Evolutionary conservation across 2,888 invertebrate species (phyloP), one percentile per base, ranked within the genome.

Genomic region (Biston stratarius): DNA sequence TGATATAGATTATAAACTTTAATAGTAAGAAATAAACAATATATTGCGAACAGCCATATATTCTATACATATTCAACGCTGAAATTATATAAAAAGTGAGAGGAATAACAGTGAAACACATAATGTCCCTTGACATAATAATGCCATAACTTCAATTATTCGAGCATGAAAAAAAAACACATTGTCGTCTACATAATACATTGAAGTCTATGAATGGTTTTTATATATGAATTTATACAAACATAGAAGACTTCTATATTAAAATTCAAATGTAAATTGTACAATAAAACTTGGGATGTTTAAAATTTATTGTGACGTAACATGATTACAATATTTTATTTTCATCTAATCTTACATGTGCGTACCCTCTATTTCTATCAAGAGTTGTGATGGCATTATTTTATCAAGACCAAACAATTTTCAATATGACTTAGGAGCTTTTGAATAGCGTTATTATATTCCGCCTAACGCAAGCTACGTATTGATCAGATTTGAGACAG

Each of bases 1-100:
- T 90, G 86, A 88, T 87, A 89, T 87, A 86, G 80, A 82, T 82
- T 83, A 81, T 86, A 84, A 82, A 87, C 76, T 80, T 86, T 70
- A 42, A 80, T 83, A 74, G 60, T 67, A 70, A 70, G 65, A 70
- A 70, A 69, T 61, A 73, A 73, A 73, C 68, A 73, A 69, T 73
- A 81, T 74, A 76, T 83, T 76, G 76, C 76, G 77, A 88, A 88
- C 85, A 87, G 83, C 83, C 76, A 85, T 89, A 87, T 78, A 88
- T 82, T 85, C 80, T 87, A 83, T 81, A 87, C 77, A 83, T 80
- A 80, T 76, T 81, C 81, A 88, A 86, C 81, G 77, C 79, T 75
- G 68, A 81, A 88, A 87, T 80, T 75, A 84, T 82, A 80, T 71
- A 71, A 78, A 80, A 74, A 73, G 76, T 76, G 78, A 79, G 86